A percentile compares a stretch with the other conserved stretches of the same genome.
Evolutionary conservation across 1,140 invertebrate species (phyloP).

Genomic region (Papilio machaon): DNA sequence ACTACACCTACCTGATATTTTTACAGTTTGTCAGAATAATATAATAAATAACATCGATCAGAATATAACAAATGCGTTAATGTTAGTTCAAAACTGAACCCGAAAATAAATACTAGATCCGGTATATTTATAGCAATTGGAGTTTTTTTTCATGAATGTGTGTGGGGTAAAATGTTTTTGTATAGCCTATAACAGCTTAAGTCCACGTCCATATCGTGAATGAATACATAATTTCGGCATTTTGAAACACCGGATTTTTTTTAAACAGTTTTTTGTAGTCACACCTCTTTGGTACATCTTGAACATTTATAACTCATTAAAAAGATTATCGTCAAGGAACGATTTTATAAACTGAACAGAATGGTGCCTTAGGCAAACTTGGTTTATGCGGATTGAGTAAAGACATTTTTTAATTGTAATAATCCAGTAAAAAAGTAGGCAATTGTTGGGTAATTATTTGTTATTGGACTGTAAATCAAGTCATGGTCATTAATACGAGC

Average conservation of each 20-base stretch:
- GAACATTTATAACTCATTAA: too few relatives aligned
- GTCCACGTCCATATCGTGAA: too few relatives aligned
- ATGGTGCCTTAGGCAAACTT: too few relatives aligned
- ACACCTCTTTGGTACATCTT: too few relatives aligned
- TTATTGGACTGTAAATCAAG: background rate
- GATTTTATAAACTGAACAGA: too few relatives aligned
- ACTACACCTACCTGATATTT: background rate
- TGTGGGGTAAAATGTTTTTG: background rate
- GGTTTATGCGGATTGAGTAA: too few relatives aligned
- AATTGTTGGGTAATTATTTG: background rate
- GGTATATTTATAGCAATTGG: constrained; percentile 1
- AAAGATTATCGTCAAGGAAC: too few relatives aligned
- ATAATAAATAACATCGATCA: background rate
- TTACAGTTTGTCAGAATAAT: background rate
- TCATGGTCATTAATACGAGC: background rate
- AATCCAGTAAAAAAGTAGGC: background rate
- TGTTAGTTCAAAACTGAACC: background rate
- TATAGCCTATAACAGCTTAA: too few relatives aligned
- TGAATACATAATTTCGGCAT: too few relatives aligned
- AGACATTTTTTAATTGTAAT: background rate
- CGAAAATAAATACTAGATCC: background rate
- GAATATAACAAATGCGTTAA: background rate
- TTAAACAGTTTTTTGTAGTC: too few relatives aligned
- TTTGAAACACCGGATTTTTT: too few relatives aligned
- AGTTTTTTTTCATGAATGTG: background rate